phyloP scores from a whole-genome alignment of 2,113 vertebrate species.

The Hypanus sabinus region DNA sequence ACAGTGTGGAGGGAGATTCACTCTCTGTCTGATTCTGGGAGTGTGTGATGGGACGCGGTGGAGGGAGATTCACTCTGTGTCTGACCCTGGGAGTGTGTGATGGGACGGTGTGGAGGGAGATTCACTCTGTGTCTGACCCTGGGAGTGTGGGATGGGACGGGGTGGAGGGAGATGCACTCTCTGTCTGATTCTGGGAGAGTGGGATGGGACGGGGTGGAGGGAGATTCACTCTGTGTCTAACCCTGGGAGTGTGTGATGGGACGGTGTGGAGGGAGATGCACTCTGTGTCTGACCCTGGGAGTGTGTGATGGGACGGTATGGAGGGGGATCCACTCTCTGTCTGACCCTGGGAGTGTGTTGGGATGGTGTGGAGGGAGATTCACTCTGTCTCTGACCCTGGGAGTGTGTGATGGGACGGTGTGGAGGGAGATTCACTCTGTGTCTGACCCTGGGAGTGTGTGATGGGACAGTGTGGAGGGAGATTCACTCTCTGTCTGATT shows the following conservation, averaged over 20 bases:
- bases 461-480: not conserved
- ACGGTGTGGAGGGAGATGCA: not conserved
- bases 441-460: too few relatives aligned
- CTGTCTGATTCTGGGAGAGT: too few relatives aligned
- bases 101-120: not conserved
- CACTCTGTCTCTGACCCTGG: not conserved
- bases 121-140: not conserved
- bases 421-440: not conserved
- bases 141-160: too few relatives aligned
- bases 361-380: not conserved
- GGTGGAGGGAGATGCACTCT: not conserved
- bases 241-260: too few relatives aligned
- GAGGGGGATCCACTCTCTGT: not conserved
- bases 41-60: too few relatives aligned
- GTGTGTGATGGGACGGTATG: not conserved
- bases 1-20: not conserved
- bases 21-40: too few relatives aligned
- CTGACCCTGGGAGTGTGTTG: too few relatives aligned
- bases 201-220: not conserved
- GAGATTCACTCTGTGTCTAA: not conserved
- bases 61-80: not conserved
- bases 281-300: too few relatives aligned
- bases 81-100: too few relatives aligned
- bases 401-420: not conserved
- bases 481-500: not conserved